A percentile compares a stretch with the other conserved stretches of the same genome.
phyloP scores from a whole-genome alignment of 2,113 vertebrate genomes.

The Hymenochirus boettgeri region DNA sequence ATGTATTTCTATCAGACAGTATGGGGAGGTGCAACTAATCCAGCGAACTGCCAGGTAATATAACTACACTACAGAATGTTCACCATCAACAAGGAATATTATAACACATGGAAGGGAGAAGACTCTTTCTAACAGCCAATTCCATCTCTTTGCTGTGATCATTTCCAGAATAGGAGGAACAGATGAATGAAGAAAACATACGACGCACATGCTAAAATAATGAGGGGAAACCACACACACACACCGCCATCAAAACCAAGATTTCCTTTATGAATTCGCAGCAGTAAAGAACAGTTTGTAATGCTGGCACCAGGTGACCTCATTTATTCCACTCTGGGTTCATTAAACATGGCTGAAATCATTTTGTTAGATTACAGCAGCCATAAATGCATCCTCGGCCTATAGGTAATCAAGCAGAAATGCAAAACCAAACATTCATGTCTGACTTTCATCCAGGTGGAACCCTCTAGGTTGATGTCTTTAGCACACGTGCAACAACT shows the following conservation, averaged over 20 bases:
- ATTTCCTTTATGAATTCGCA: slow-evolving; percentile 34
- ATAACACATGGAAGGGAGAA: too few species aligned
- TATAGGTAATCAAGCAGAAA: slow-evolving; percentile 35
- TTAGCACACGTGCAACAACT: slow-evolving; percentile 36
- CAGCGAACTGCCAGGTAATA: too few species aligned
- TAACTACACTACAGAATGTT: too few species aligned
- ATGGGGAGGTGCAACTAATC: too few species aligned
- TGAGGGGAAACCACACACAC: slow-evolving; percentile 37
- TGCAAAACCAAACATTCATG: slow-evolving; percentile 40
- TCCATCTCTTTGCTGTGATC: slow-evolving; percentile 25
- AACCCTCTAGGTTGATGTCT: slow-evolving; percentile 36
- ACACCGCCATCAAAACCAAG: slow-evolving; percentile 37
- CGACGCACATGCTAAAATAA: slow-evolving; percentile 36
- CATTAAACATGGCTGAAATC: slow-evolving; percentile 40
- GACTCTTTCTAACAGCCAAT: too few species aligned
- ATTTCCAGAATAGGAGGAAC: slow-evolving; percentile 33
- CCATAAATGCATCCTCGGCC: slow-evolving; percentile 37
- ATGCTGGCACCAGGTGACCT: slow-evolving; percentile 42
- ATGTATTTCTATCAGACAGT: too few species aligned
- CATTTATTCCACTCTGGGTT: slow-evolving; percentile 42
- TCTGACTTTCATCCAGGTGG: slow-evolving; percentile 29
- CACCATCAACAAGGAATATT: too few species aligned
- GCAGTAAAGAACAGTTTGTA: slow-evolving; percentile 36
- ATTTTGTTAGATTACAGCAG: slow-evolving; percentile 36
- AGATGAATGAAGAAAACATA: slow-evolving; percentile 37